Conservation (phyloP, 2,888 invertebrate genomes). For the Amiota minor region DNA sequence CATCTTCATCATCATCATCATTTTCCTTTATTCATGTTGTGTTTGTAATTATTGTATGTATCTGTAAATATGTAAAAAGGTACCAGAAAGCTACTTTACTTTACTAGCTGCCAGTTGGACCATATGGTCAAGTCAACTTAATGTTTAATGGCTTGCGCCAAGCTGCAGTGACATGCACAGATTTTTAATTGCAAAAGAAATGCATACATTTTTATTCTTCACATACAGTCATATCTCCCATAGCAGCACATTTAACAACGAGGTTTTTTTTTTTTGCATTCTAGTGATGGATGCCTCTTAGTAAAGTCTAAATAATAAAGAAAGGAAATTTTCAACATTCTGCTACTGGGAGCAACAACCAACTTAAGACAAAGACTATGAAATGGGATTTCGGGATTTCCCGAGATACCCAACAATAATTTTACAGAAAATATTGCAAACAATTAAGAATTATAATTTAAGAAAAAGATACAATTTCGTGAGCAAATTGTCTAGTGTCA, state of each 20-base stretch:
- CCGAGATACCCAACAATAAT: no score
- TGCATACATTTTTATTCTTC: neutral
- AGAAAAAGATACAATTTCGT: no score
- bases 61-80: neutral
- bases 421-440: no score
- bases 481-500: no score
- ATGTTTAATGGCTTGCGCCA: conserved; percentile 49
- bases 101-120: conserved; percentile 40
- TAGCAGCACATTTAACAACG: neutral
- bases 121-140: conserved; percentile 28
- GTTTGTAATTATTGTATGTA: conserved; percentile 9
- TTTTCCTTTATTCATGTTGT: neutral
- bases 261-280: neutral
- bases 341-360: no score
- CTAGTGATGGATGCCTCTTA: no score
- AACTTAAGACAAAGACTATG: no score
- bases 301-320: no score
- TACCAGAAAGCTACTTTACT: no score
- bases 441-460: no score
- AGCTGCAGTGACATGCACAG: conserved; percentile 25
- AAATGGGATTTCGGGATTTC: no score
- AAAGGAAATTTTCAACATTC: no score
- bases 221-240: neutral
- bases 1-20: conserved; percentile 34
- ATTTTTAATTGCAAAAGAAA: conserved; percentile 48